Conservation (phyloP, 1,140 invertebrate species). For the Saccostrea echinata region DNA sequence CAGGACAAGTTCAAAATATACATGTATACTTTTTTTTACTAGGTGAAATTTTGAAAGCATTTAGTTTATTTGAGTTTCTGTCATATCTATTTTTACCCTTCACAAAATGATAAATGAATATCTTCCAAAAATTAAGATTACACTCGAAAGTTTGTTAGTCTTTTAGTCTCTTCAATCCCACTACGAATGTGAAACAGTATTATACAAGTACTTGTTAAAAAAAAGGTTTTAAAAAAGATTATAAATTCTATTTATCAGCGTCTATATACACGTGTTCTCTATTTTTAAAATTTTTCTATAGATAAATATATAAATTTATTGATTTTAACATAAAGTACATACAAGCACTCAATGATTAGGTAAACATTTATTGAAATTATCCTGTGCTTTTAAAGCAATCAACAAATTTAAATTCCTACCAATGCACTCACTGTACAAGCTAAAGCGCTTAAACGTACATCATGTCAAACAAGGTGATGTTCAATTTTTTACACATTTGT, state of each 20-base stretch:
- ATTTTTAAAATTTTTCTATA: background rate
- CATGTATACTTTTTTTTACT: too few relatives aligned
- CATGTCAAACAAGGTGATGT: background rate
- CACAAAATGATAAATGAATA: too few relatives aligned
- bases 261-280: background rate
- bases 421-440: background rate
- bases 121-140: too few relatives aligned
- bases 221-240: background rate
- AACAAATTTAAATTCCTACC: background rate
- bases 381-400: conserved; percentile 7
- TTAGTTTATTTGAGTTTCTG: too few relatives aligned
- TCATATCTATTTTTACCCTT: too few relatives aligned
- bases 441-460: background rate
- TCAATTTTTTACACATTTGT: too few relatives aligned
- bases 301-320: background rate
- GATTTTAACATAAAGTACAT: conserved; percentile 2
- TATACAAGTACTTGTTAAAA: background rate
- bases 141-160: too few relatives aligned
- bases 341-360: conserved; percentile 6
- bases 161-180: background rate
- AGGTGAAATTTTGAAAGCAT: too few relatives aligned
- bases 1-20: too few relatives aligned
- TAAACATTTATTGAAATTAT: background rate
- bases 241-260: background rate
- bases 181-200: background rate